Evolutionary conservation across 2,113 vertebrate species (phyloP).

Genomic region (Crotalus viridis): DNA sequence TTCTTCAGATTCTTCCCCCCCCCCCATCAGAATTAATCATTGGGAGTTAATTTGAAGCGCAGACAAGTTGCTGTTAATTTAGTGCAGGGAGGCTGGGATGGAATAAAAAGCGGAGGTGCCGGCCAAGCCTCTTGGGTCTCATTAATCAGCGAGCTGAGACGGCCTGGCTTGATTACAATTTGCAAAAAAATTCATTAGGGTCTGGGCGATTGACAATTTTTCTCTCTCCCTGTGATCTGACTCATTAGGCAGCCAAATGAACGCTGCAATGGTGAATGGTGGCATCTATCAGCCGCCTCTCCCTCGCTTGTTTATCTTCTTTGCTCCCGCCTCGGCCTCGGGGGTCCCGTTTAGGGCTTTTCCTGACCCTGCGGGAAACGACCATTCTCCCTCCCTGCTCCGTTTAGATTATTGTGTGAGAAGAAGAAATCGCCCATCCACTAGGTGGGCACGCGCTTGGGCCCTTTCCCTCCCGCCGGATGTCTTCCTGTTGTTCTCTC

Average conservation of each 20-base stretch:
- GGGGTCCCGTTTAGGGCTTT: conserved; percentile 29
- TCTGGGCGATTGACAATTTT: conserved; percentile 88
- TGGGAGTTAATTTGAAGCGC: conserved; percentile 93
- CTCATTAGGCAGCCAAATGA: conserved; percentile 88
- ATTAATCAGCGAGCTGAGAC: conserved; percentile 91
- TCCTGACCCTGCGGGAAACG: conserved; percentile 30
- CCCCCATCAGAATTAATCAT: conserved; percentile 92
- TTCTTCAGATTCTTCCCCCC: conserved; percentile 74
- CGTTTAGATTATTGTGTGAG: neutral
- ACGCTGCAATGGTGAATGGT: conserved; percentile 78
- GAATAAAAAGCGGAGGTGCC: conserved; percentile 81
- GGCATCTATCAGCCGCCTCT: conserved; percentile 74
- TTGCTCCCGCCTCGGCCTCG: conserved; percentile 64
- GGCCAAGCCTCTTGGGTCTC: conserved; percentile 84
- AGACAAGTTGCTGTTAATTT: conserved; percentile 97
- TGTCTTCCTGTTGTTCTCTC: neutral
- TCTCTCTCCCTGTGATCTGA: conserved; percentile 82
- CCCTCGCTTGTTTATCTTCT: conserved; percentile 79
- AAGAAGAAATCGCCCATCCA: neutral
- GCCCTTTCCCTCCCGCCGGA: neutral
- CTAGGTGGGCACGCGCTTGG: neutral
- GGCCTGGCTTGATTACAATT: conserved; percentile 95
- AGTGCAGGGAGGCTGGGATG: conserved; percentile 83
- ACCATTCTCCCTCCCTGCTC: neutral
- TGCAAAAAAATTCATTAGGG: conserved; percentile 95